phyloP scores from a whole-genome alignment of 35 echinoderm and acorn worm species.

The Hemicentrotus pulcherrimus region DNA sequence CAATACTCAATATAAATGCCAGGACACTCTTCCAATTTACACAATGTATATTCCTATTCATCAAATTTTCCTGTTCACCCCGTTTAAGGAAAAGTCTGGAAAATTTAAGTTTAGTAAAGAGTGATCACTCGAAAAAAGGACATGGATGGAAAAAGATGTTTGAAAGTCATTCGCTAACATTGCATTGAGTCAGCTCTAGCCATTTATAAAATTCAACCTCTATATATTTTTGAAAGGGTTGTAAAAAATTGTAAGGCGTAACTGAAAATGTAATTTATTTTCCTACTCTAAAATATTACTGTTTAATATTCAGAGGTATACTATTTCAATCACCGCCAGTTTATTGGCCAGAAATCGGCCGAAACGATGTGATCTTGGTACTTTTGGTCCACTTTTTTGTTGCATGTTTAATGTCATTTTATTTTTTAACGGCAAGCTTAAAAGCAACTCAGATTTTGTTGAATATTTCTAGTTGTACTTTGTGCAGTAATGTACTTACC shows the following conservation, averaged over 20 bases:
- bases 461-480: not conserved
- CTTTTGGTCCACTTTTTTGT: not conserved
- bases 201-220: not conserved
- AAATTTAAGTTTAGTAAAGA: too few species aligned
- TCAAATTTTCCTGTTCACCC: too few species aligned
- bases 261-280: not conserved
- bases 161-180: too few species aligned
- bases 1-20: too few species aligned
- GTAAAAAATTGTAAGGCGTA: not conserved
- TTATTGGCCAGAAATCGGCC: not conserved
- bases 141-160: too few species aligned
- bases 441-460: not conserved
- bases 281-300: not conserved
- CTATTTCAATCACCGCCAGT: not conserved
- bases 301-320: not conserved
- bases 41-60: too few species aligned
- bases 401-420: not conserved
- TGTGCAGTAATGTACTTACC: not conserved
- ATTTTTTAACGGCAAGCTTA: not conserved
- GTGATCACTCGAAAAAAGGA: too few species aligned
- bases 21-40: too few species aligned
- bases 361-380: not conserved
- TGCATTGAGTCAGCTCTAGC: not conserved
- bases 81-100: too few species aligned
- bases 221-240: not conserved